Conservation (phyloP, 2,797 vertebrate species). For the Astyanax mexicanus region DNA sequence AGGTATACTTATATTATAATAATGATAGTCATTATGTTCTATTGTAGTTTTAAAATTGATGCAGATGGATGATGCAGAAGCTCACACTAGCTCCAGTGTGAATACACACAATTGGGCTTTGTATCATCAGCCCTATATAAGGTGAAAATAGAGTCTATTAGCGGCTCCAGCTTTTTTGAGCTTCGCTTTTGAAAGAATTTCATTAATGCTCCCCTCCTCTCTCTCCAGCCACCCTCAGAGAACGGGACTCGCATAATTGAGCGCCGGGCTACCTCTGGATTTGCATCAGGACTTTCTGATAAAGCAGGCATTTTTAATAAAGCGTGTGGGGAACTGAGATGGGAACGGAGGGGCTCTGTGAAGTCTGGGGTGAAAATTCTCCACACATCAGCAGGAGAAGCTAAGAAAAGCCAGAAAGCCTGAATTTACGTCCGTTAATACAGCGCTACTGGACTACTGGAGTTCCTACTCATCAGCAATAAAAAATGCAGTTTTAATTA, state of each 20-base stretch:
- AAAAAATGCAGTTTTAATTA: too few relatives aligned
- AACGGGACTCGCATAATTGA: constrained; percentile 29
- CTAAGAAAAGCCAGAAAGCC: background rate
- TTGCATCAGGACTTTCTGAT: constrained; percentile 30
- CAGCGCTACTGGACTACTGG: background rate
- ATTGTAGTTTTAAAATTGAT: background rate
- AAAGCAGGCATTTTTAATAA: constrained; percentile 44
- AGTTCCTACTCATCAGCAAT: background rate
- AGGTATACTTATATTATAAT: too few relatives aligned
- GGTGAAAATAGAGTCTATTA: constrained; percentile 34
- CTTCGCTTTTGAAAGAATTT: constrained; percentile 17
- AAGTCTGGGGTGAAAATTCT: background rate
- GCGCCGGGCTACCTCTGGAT: constrained; percentile 26
- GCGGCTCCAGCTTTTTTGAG: constrained; percentile 29
- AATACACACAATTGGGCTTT: too few relatives aligned
- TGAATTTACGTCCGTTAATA: background rate
- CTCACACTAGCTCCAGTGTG: background rate
- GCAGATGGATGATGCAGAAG: background rate
- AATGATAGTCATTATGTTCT: too few relatives aligned
- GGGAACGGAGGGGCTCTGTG: background rate
- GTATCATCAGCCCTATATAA: constrained; percentile 14
- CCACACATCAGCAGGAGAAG: background rate
- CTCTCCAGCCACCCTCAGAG: constrained; percentile 17
- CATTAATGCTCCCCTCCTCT: constrained; percentile 12
- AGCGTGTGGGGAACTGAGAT: background rate